Evolutionary conservation across 1,140 invertebrate species (phyloP), one percentile per base, ranked within the genome.

Genomic region (Ganaspis sp.): DNA sequence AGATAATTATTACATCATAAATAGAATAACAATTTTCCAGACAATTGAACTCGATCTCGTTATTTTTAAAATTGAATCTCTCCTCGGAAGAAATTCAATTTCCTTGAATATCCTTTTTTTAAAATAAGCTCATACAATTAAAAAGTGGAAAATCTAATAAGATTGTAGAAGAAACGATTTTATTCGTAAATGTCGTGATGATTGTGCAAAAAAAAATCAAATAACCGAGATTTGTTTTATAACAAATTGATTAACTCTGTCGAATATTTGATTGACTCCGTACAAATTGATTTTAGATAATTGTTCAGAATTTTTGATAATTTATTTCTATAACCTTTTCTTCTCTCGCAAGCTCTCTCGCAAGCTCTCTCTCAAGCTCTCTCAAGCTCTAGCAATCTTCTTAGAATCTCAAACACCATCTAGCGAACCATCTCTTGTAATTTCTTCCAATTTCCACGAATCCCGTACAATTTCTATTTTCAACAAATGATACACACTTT

Each of bases 391-490:
- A 17, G 45, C 45, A 49, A 49, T 49, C 45, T 49, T n/a, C 17
- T 1, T 17, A 3, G 1, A 17, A 49, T 17, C n/a, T 17, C n/a
- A 17, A 49, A 49, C 45, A 49, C 45, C 17, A 49, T 49, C n/a
- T 49, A 49, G 45, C 45, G 17, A 49, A 49, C 45, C 17, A 49
- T 49, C 17, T n/a, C 45, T 49, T 15, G 45, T 49, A 49, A 49
- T 49, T 49, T 49, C 45, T 49, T 49, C n/a, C 45, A 49, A 49
- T 49, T n/a, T 49, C 17, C 15, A 4, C 1, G 45, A 49, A 49
- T 49, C 15, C 45, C n/a, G 5, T 49, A 49, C 45, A 49, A 49
- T 49, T 49, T 49, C 45, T 49, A 49, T 49, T 49, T 49, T n/a
- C 0, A 17, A 15, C 17, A 49, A 15, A 45, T 49, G n/a, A 49